These are phyloP conservation scores for Bactericera cockerelli DNA, from an alignment of 1,140 invertebrate genomes.

Conservation along the genomic window DNA sequence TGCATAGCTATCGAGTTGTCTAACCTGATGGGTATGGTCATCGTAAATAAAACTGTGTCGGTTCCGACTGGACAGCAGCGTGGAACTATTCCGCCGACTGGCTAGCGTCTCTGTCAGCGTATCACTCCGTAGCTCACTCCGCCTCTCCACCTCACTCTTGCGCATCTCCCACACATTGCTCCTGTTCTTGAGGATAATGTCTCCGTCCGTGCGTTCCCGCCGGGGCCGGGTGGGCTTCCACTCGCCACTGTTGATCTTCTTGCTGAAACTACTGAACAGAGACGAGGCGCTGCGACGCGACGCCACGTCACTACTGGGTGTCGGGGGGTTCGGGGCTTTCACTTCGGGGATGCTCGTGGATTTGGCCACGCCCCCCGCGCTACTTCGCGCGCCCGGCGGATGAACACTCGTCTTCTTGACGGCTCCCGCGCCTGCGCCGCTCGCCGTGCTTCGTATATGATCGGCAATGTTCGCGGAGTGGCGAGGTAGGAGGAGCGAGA, in stretches of 20 bases:
- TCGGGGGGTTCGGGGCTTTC: neutral
- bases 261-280: neutral
- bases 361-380: neutral
- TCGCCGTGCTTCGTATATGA: neutral
- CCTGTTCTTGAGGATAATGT: slow-evolving; percentile 43
- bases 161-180: neutral
- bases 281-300: neutral
- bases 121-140: slow-evolving; percentile 31
- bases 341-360: neutral
- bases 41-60: neutral
- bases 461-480: neutral
- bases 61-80: neutral
- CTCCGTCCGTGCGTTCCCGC: slow-evolving; percentile 71
- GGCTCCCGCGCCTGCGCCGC: too few relatives aligned
- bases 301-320: slow-evolving; percentile 35
- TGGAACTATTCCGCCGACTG: slow-evolving; percentile 9
- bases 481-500: slow-evolving; percentile 33
- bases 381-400: neutral
- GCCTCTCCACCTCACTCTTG: slow-evolving; percentile 26
- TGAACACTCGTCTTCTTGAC: neutral
- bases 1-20: neutral
- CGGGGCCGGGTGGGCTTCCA: slow-evolving; percentile 38
- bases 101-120: slow-evolving; percentile 30
- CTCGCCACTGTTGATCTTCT: slow-evolving; percentile 14
- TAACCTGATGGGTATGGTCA: neutral